phyloP scores from a whole-genome alignment of 1,140 invertebrate species.

The Latrodectus geometricus region DNA sequence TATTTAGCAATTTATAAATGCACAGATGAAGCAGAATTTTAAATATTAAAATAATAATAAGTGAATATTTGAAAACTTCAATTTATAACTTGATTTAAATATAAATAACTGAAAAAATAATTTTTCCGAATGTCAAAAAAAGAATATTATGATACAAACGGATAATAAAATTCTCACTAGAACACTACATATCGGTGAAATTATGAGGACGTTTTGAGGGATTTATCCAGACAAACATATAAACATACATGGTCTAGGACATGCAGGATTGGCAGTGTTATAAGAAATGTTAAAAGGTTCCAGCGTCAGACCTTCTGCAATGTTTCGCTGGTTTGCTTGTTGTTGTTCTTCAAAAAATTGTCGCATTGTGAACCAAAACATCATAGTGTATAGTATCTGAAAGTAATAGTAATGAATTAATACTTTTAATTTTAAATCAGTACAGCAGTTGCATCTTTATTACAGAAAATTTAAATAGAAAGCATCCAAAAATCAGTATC shows the following conservation, averaged over 20 bases:
- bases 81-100: too few species aligned
- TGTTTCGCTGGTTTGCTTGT: conserved; percentile 58
- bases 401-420: conserved; percentile 59
- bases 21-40: too few species aligned
- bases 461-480: too few species aligned
- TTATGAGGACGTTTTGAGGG: background rate
- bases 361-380: conserved; percentile 95
- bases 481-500: too few species aligned
- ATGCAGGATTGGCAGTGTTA: conserved; percentile 51
- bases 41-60: too few species aligned
- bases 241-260: conserved; percentile 60
- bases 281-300: conserved; percentile 65
- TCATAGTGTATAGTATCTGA: conserved; percentile 85
- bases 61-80: too few species aligned
- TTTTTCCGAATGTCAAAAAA: background rate
- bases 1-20: too few species aligned
- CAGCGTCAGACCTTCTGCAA: conserved; percentile 64
- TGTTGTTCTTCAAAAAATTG: conserved; percentile 87
- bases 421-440: too few species aligned
- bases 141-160: background rate
- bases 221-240: background rate
- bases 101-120: too few species aligned
- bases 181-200: background rate
- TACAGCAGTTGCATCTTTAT: too few species aligned
- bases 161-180: background rate